Conservation (phyloP, 2,797 vertebrate species). For the Argya squamiceps region DNA sequence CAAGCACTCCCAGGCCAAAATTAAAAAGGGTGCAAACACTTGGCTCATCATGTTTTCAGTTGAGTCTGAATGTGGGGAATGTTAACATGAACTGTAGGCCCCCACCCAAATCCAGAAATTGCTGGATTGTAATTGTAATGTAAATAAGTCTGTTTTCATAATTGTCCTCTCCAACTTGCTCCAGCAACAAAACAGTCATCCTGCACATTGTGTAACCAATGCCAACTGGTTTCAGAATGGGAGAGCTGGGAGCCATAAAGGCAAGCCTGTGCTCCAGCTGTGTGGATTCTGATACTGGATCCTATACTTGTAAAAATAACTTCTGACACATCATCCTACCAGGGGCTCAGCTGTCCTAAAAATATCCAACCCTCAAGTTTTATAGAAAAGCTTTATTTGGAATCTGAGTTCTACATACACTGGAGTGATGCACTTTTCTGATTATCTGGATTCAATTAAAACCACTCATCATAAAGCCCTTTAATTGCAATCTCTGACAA, state of each 20-base stretch:
- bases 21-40: slow-evolving; percentile 41
- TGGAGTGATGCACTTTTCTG: background rate
- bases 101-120: slow-evolving; percentile 61
- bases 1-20: slow-evolving; percentile 51
- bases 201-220: background rate
- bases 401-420: background rate
- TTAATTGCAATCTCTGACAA: background rate
- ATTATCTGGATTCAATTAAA: slow-evolving; percentile 14
- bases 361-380: background rate
- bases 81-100: background rate
- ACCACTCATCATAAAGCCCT: background rate
- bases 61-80: slow-evolving; percentile 23
- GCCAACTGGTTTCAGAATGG: slow-evolving; percentile 27
- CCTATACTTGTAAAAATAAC: background rate
- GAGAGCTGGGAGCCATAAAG: background rate
- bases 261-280: background rate
- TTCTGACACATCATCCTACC: background rate
- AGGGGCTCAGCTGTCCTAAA: background rate
- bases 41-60: slow-evolving; percentile 47
- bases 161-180: slow-evolving; percentile 36
- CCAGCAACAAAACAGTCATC: slow-evolving; percentile 43
- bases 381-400: background rate
- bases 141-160: slow-evolving; percentile 47
- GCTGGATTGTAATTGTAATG: slow-evolving; percentile 49
- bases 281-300: background rate